These are phyloP conservation scores for Apostichopus parvimensis DNA, from an alignment of 35 echinoderm and acorn worm species.

Conservation along the genomic window DNA sequence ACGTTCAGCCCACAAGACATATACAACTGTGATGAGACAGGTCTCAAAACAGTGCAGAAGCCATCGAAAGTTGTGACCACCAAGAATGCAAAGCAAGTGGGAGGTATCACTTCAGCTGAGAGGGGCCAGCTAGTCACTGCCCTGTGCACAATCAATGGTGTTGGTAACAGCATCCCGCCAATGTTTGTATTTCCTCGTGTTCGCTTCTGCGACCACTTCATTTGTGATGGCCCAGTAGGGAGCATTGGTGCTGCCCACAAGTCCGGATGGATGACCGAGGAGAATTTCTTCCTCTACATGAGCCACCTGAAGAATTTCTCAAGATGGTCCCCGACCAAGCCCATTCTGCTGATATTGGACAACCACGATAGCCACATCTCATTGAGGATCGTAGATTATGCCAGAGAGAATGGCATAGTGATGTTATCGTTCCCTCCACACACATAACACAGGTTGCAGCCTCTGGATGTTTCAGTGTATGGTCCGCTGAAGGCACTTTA, in stretches of 20 bases:
- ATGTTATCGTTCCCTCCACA: slow-evolving; percentile 27
- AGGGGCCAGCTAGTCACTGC: slow-evolving; percentile 15
- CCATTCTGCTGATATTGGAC: slow-evolving; percentile 7
- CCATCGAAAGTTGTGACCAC: slow-evolving; percentile 10
- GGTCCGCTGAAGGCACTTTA: slow-evolving; percentile 21
- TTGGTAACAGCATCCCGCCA: slow-evolving; percentile 19
- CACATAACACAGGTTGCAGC: slow-evolving; percentile 21
- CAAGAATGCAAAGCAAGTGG: slow-evolving; percentile 30
- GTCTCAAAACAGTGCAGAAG: slow-evolving; percentile 40
- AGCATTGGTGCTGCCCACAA: not conserved
- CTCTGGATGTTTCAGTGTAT: slow-evolving; percentile 31
- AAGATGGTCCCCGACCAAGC: not conserved
- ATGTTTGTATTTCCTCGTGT: slow-evolving; percentile 25
- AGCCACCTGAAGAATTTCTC: not conserved
- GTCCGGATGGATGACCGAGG: slow-evolving; percentile 33
- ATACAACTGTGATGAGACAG: slow-evolving; percentile 40
- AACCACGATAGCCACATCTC: slow-evolving; percentile 9
- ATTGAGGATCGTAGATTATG: slow-evolving; percentile 8
- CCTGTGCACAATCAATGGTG: not conserved
- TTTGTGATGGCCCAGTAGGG: not conserved
- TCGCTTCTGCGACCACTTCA: not conserved
- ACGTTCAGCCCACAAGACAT: slow-evolving; percentile 12
- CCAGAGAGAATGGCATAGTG: slow-evolving; percentile 17
- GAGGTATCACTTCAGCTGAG: slow-evolving; percentile 1
- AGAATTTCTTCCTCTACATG: slow-evolving; percentile 1